phyloP scores from a whole-genome alignment of 2,797 vertebrate species.

The Lemur catta region DNA sequence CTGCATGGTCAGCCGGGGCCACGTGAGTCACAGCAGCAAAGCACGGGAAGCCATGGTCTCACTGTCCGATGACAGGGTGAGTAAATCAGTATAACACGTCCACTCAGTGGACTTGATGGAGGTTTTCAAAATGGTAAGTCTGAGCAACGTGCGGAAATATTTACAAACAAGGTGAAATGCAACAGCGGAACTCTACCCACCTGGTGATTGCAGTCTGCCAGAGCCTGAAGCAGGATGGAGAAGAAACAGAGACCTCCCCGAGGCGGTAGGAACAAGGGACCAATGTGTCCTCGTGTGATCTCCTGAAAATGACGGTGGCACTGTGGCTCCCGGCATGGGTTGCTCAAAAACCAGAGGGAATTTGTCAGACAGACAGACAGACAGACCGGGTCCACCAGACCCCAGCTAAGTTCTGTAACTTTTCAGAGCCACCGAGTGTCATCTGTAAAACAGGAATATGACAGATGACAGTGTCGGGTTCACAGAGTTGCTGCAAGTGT shows the following conservation, averaged over 20 bases:
- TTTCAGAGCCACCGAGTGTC: accelerated
- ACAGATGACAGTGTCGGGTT: accelerated
- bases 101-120: not conserved
- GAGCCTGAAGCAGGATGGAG: too few species aligned
- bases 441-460: not conserved
- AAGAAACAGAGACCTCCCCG: not conserved
- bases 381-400: not conserved
- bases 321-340: not conserved
- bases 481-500: not conserved
- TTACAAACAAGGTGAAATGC: not conserved
- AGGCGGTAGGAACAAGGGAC: not conserved
- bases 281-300: accelerated
- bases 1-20: not conserved
- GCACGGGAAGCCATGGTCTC: not conserved
- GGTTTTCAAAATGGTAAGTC: not conserved
- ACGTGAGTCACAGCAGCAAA: not conserved
- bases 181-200: not conserved
- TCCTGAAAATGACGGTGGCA: not conserved
- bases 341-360: not conserved
- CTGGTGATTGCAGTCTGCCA: accelerated
- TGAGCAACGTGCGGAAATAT: not conserved
- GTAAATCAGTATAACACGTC: accelerated
- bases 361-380: not conserved
- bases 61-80: not conserved
- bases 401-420: not conserved